phyloP scores from a whole-genome alignment of 2,113 vertebrate genomes.

The Pteropus alecto region DNA sequence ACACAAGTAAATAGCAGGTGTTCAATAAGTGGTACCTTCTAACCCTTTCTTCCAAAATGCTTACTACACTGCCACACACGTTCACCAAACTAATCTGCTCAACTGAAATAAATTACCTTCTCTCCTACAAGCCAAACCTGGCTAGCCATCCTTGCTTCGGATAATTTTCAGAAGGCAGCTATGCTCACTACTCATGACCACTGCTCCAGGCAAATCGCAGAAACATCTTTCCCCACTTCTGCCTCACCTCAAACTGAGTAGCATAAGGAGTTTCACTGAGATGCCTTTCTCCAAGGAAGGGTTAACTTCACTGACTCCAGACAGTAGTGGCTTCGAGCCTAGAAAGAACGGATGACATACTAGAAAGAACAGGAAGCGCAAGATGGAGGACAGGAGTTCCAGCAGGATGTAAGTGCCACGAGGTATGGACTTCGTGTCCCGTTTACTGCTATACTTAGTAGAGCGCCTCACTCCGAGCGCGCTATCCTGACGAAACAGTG shows the following conservation, averaged over 20 bases:
- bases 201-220: not conserved
- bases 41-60: not conserved
- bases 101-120: not conserved
- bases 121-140: not conserved
- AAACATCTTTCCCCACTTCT: not conserved
- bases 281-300: not conserved
- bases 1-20: not conserved
- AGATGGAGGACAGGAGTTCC: too few species aligned
- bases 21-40: not conserved
- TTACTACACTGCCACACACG: not conserved
- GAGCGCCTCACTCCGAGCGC: not conserved
- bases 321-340: not conserved
- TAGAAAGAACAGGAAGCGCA: too few species aligned
- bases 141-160: not conserved
- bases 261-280: not conserved
- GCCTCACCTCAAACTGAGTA: not conserved
- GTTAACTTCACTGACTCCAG: not conserved
- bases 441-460: not conserved
- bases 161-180: conserved; percentile 81
- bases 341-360: not conserved
- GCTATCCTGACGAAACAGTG: not conserved
- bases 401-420: too few species aligned
- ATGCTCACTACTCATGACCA: conserved; percentile 79
- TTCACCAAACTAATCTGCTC: not conserved
- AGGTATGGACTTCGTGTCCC: too few species aligned